Conservation (phyloP, 2,113 vertebrate species). For the sheep (Ovis aries) region DNA sequence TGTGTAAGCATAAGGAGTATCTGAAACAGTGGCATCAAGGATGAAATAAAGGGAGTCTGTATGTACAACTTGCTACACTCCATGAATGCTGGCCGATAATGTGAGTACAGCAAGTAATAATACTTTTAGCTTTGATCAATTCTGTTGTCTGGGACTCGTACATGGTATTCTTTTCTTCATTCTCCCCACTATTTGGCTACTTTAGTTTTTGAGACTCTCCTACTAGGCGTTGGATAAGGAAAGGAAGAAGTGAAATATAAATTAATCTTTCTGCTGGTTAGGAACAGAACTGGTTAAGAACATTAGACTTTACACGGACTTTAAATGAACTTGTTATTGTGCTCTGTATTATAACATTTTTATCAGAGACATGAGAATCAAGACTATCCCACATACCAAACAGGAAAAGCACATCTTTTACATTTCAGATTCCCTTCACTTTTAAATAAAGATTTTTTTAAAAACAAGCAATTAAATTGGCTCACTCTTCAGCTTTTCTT, state of each 20-base stretch:
- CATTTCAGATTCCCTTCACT: background rate
- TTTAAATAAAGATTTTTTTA: background rate
- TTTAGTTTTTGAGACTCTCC: background rate
- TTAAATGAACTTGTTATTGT: background rate
- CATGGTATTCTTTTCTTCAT: background rate
- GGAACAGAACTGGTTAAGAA: background rate
- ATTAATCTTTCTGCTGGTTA: background rate
- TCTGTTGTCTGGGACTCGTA: background rate
- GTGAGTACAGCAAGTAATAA: background rate
- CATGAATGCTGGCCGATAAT: background rate
- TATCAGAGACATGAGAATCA: background rate
- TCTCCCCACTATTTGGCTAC: background rate
- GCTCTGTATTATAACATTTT: background rate
- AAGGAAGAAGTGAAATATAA: background rate
- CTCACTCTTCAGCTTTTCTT: background rate
- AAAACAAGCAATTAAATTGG: background rate
- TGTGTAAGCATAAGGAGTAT: background rate
- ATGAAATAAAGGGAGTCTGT: background rate
- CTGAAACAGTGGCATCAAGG: background rate
- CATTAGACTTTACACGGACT: background rate
- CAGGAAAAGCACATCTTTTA: background rate
- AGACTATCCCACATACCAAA: background rate
- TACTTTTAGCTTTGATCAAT: accelerated
- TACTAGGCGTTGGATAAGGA: background rate
- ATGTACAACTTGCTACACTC: background rate